Base-by-base conservation (phyloP, 1,140 invertebrate species). In the Drosophila pseudoananassae region DNA sequence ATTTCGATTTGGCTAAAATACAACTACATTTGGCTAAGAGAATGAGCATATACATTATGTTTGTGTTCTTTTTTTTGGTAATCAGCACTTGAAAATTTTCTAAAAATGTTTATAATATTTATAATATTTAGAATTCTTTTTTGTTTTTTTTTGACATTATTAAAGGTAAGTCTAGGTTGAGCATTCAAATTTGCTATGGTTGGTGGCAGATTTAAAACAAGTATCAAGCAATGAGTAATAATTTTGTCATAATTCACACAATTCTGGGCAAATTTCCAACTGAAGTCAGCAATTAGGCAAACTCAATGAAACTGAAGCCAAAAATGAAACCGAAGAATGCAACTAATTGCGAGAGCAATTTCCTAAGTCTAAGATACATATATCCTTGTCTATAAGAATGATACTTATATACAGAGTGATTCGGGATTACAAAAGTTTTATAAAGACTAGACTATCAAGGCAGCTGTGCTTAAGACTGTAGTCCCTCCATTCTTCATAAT, bases 1-100 rank as follows among this genome's bases (percentile, higher is more conserved):
- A 43, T 36, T 68, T 85, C 58, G 52, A 45, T 58, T 46, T 81
- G 63, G 65, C 82, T 85, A 85, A 88, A 65, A 64, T 61, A 78
- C 69, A 69, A 76, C 83, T 87, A 87, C 83, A 27, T 49, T 88
- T 68, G 64, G 76, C 82, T 85, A 85, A 87, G 69, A 82, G 56
- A 81, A 88, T 82, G 78, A 71, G 46, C 75, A 83, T 75, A 83
- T 70, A 66, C 60, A 81, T 71, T 58, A 66, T 57, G 59, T 59
- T 50, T 51, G 55, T 72, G 15, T 51, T 46, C 27, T 54, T 78
- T 33, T 63, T 33, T 27, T 27, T 27, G 40, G 78, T 76, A 89
- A 88, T 88, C 83, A 88, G 83, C 83, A 88, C 83, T 88, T 88
- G 83, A 88, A 88, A 88, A 88, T 88, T 89, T 78, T 76, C 83